Base-by-base conservation (phyloP, 2,113 vertebrate genomes). In the Catagonus wagneri region DNA sequence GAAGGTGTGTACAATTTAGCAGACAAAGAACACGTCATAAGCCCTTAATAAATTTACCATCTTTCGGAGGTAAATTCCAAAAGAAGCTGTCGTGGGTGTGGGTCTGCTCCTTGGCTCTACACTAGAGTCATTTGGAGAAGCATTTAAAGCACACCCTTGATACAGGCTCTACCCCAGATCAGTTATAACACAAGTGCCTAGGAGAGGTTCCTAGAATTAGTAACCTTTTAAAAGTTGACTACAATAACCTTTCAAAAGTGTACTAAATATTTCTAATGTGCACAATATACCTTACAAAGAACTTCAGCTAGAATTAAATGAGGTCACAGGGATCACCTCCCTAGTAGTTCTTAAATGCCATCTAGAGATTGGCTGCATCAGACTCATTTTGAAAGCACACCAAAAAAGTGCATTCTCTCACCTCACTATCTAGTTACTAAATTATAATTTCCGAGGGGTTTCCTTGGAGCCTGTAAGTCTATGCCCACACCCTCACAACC, bases 251-350 rank as follows among this genome's bases (percentile, higher is more conserved):
- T 87, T 76, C n/a, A 15, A 17, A 87, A 66, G 32, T 19, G 1
- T 23, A 15, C 6, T 61, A 34, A 20, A 13, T n/a, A 12, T 72
- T 69, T 71, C 66, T 74, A 17, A 65, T 0, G 2, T 60, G 7
- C 19, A 34, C 0, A 4, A 16, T 29, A 6, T n/a, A 74, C 32
- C 12, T 74, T 72, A 22, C 50, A 6, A 76, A 92, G 4, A 8
- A 75, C 69, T 84, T 81, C 27, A 52, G 56, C 16, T 54, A 50
- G 44, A 32, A 15, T 2, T 22, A 32, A n/a, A 29, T 76, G 25
- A 27, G 25, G 44, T 74, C 3, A 7, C 10, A 74, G n/a, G 22
- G 12, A 14, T 14, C 7, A 32, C 10, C 0, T 0, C 32, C 9
- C 25, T n/a, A 27, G 15, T 44, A 29, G 50, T 78, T 63, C 76